phyloP scores from a whole-genome alignment of 2,797 vertebrate genomes.

The Rhabdomys pumilio region DNA sequence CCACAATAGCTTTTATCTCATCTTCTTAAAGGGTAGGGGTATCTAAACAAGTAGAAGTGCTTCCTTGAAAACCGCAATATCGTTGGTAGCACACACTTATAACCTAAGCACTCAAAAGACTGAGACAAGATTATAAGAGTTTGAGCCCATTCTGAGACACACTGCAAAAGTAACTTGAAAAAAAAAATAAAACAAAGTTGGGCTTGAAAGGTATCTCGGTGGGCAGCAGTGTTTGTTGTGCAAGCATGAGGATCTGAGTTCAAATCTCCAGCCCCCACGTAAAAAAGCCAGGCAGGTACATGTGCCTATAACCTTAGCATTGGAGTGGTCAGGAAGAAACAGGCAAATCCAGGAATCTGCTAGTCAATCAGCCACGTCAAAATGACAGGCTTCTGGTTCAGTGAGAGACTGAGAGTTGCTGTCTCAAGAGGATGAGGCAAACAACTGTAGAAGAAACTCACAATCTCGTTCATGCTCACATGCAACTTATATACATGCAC shows the following conservation, averaged over 20 bases:
- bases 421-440: not conserved
- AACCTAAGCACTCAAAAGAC: not conserved
- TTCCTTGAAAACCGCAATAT: constrained; percentile 32
- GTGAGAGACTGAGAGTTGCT: not conserved
- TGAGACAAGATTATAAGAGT: not conserved
- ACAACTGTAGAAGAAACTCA: not conserved
- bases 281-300: not conserved
- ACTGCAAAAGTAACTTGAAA: not conserved
- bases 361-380: not conserved
- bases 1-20: not conserved
- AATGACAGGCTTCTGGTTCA: not conserved
- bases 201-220: not conserved
- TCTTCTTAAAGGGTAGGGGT: not conserved
- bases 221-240: not conserved
- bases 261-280: not conserved
- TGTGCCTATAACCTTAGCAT: not conserved
- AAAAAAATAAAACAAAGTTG: not conserved
- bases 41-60: not conserved
- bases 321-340: not conserved
- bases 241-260: not conserved
- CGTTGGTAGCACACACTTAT: not conserved
- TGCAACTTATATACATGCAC: not conserved
- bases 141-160: not conserved
- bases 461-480: not conserved
- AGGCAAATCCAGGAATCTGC: not conserved